Base-by-base conservation (phyloP, 2,797 vertebrate genomes). In the Halcyon smyrnensis region DNA sequence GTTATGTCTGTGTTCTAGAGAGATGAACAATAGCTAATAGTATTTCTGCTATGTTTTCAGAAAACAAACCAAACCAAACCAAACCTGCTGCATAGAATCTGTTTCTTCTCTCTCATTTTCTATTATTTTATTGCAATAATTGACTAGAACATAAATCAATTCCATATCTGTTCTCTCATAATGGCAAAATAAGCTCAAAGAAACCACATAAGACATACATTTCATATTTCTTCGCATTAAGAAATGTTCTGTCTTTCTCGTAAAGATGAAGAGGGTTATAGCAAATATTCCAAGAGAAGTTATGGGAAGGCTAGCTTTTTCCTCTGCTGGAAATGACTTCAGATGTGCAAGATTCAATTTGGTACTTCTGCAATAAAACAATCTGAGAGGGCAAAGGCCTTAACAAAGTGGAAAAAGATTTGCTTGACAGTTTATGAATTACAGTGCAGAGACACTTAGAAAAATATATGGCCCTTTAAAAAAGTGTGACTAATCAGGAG, bases 401-500 rank as follows among this genome's bases (percentile, higher is more conserved):
- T 87, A 78, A 93, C 48, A 97, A 92, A 94, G 32, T 90, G 30
- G 48, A 79, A 95, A 95, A 95, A 79, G 5, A 90, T 93, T 95
- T 87, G 8, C 41, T 88, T 96, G 95, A 84, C 34, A 76, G 56
- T 85, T 97, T 96, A 92, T 98, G 97, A 98, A 98, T 98, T 98
- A 98, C 77, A 97, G 60, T 95, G 75, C 80, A 95, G 89, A 93
- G 93, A 88, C 93, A 97, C 57, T 95, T 98, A 96, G 92, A 97
- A 98, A 98, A 98, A 98, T 80, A 76, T 8, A 90, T 77, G 96
- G 19, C 17, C 93, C 37, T 93, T 98, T 96, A 93, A 97, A 94
- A 95, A 90, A 83, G 93, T 95, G 57, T 85, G 84, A 93, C 81
- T 98, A 98, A 98, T 98, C 91, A 97, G 95, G 96, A 98, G 95